Evolutionary conservation across 2,113 vertebrate species (phyloP).

Genomic region (Neomonachus schauinslandi): DNA sequence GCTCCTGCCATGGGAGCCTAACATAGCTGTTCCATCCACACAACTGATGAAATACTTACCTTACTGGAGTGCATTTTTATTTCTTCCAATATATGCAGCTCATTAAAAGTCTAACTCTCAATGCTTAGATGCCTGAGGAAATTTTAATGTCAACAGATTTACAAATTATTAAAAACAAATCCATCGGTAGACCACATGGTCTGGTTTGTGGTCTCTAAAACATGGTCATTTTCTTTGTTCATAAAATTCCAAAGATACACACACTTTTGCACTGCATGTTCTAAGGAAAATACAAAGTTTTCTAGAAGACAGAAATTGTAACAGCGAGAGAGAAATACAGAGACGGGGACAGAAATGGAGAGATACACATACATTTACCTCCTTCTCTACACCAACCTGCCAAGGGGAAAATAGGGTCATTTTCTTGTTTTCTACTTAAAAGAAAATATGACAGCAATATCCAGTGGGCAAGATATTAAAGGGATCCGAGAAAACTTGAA

Average conservation of each 20-base stretch:
- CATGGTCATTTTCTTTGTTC: neutral
- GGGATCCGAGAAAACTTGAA: neutral
- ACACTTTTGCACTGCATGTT: neutral
- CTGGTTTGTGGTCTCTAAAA: neutral
- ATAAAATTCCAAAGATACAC: neutral
- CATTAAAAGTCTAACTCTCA: neutral
- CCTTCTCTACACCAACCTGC: neutral
- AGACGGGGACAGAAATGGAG: neutral
- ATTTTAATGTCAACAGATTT: neutral
- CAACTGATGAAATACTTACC: neutral
- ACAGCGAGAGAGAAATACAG: neutral
- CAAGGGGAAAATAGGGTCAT: neutral
- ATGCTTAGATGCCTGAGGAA: neutral
- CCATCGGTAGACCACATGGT: neutral
- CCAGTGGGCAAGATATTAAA: neutral
- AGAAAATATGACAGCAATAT: neutral
- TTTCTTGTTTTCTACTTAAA: neutral
- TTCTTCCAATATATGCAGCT: neutral
- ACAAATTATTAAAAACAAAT: slow-evolving; percentile 1
- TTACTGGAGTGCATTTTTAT: neutral
- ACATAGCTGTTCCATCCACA: neutral
- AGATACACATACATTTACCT: neutral
- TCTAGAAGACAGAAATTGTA: neutral
- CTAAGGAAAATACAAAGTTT: neutral
- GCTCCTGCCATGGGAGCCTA: neutral